A percentile compares a stretch with the other conserved stretches of the same genome.
phyloP scores from a whole-genome alignment of 2,797 vertebrate species.

The Lerista edwardsae region DNA sequence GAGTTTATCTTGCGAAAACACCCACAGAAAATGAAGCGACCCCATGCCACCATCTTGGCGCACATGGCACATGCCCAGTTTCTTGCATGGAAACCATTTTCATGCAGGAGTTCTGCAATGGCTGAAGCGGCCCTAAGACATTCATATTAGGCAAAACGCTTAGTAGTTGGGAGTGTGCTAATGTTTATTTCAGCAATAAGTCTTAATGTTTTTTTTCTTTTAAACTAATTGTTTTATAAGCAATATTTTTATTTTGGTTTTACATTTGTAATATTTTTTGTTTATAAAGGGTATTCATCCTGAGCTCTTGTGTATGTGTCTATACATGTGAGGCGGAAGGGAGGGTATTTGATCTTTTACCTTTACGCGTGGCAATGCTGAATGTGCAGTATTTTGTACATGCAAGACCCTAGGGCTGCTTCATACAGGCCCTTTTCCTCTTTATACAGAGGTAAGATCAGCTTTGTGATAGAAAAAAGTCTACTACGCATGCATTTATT shows the following conservation, averaged over 20 bases:
- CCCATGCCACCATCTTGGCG: not conserved
- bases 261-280: conserved; percentile 16
- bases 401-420: not conserved
- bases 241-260: conserved; percentile 2
- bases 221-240: conserved; percentile 7
- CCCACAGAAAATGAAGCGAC: no score
- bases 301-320: not conserved
- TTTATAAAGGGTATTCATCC: conserved; percentile 24
- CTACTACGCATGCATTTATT: no score
- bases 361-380: not conserved
- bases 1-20: not conserved
- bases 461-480: not conserved
- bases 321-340: not conserved
- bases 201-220: not conserved
- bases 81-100: not conserved
- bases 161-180: not conserved
- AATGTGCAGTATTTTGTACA: not conserved
- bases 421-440: not conserved
- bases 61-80: not conserved
- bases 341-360: not conserved
- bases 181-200: conserved; percentile 13
- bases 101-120: not conserved
- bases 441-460: not conserved
- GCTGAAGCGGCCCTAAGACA: not conserved
- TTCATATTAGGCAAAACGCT: not conserved